Base-by-base conservation (phyloP, 2,888 invertebrate species). In the Pseudococcus viburni region DNA sequence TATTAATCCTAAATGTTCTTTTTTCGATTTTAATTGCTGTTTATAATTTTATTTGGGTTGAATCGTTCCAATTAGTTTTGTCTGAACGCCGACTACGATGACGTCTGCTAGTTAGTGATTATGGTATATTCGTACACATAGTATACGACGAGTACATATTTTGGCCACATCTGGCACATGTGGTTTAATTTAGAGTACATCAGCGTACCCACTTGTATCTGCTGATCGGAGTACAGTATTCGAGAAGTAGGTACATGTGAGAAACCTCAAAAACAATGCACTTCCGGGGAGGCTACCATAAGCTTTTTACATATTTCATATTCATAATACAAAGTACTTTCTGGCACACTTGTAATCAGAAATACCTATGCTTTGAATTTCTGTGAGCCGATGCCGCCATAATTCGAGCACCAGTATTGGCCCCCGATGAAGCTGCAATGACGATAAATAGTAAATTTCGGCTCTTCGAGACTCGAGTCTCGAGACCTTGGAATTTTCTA, bases 101-200 rank as follows among this genome's bases (percentile, higher is more conserved):
- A 73, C 33, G 68, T 73, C 68, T 73, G 68, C 33, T 59, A 19
- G 17, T 51, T 15, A 5, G 19, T 19, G 59, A 59, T 59, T 59
- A 19, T 17, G 46, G 51, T 51, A 51, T 17, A 51, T 51, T 51
- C 51, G 5, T 15, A 17, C 17, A 12, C 7, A 46, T 17, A 11
- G 9, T n/a, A 19, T n/a, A 17, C 26, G n/a, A 19, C 59, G n/a
- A 59, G 59, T 19, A 19, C 59, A 51, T 59, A 19, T 59, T 59
- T 59, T 59, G 59, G 59, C 59, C 59, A 59, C 59, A 59, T 59
- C 59, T 59, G 59, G 68, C 68, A 73, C 68, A 73, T 73, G 33
- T 73, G 68, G 68, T 73, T 73, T 22, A 73, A 73, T 73, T 73
- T 73, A 73, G 68, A 73, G 33, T 33, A 73, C 68, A n/a, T n/a